These are phyloP conservation scores for Sinotaia quadrata DNA, from an alignment of 2,888 invertebrate genomes.

Conservation along the genomic window DNA sequence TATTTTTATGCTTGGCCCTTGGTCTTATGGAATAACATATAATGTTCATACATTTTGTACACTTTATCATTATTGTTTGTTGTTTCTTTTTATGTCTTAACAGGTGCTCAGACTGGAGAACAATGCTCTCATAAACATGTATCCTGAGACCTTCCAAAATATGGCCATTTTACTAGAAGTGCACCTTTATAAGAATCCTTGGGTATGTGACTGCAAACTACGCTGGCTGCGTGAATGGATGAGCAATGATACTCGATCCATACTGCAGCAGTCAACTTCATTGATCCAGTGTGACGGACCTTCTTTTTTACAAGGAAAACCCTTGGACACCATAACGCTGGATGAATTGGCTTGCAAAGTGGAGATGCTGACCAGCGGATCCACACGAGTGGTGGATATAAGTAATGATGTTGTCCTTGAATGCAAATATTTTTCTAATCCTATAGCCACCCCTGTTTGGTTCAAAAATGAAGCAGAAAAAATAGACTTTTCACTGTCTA, in stretches of 20 bases:
- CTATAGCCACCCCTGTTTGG: slow-evolving; percentile 55
- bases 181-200: slow-evolving; percentile 59
- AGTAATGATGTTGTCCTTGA: slow-evolving; percentile 48
- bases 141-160: slow-evolving; percentile 46
- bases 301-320: slow-evolving; percentile 41
- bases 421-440: slow-evolving; percentile 59
- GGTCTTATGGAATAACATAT: slow-evolving; percentile 45
- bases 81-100: slow-evolving; percentile 3
- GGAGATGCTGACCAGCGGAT: slow-evolving; percentile 56
- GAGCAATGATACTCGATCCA: slow-evolving; percentile 41
- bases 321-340: slow-evolving; percentile 48
- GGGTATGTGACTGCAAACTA: slow-evolving; percentile 64
- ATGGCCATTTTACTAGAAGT: slow-evolving; percentile 49
- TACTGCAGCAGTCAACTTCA: slow-evolving; percentile 50
- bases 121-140: slow-evolving; percentile 53
- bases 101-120: slow-evolving; percentile 56
- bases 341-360: slow-evolving; percentile 58
- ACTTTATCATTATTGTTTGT: background rate
- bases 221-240: slow-evolving; percentile 61
- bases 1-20: too few relatives aligned
- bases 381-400: slow-evolving; percentile 39
- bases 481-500: slow-evolving; percentile 32
- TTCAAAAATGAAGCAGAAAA: slow-evolving; percentile 44
- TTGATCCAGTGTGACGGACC: slow-evolving; percentile 58
- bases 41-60: background rate